Conservation (phyloP, 1,140 invertebrate genomes). For the Papilio aristodemus region DNA sequence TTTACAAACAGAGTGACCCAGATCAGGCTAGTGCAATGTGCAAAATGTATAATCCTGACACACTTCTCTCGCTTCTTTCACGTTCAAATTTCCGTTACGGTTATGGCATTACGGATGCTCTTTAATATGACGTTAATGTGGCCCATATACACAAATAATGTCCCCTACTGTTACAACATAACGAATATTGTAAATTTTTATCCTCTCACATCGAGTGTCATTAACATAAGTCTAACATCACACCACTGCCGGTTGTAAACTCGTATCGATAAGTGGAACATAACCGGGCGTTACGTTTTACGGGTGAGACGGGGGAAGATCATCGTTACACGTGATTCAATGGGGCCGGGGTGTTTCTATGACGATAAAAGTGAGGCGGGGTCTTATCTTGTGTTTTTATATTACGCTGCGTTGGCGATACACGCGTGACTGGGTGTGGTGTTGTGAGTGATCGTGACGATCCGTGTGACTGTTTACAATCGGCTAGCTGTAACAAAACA, state of each 20-base stretch:
- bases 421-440: conserved; percentile 41
- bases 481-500: neutral
- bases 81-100: neutral
- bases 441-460: conserved; percentile 44
- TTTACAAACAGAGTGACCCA: neutral
- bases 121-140: neutral
- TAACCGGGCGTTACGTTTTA: conserved; percentile 28
- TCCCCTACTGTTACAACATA: neutral
- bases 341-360: conserved; percentile 46
- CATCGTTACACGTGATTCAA: conserved; percentile 43
- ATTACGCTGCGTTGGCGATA: conserved; percentile 53
- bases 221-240: conserved; percentile 24
- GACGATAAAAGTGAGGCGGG: conserved; percentile 62
- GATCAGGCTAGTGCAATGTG: neutral
- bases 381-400: conserved; percentile 73
- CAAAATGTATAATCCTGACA: neutral
- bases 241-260: conserved; percentile 6
- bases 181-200: conserved; percentile 22
- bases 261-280: conserved; percentile 37
- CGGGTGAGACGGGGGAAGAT: conserved; percentile 23
- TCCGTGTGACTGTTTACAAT: conserved; percentile 33
- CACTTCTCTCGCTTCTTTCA: conserved; percentile 1
- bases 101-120: neutral
- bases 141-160: neutral
- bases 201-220: conserved; percentile 1